Evolutionary conservation across 2,113 vertebrate species (phyloP).

Genomic region (Triplophysa siluroides): DNA sequence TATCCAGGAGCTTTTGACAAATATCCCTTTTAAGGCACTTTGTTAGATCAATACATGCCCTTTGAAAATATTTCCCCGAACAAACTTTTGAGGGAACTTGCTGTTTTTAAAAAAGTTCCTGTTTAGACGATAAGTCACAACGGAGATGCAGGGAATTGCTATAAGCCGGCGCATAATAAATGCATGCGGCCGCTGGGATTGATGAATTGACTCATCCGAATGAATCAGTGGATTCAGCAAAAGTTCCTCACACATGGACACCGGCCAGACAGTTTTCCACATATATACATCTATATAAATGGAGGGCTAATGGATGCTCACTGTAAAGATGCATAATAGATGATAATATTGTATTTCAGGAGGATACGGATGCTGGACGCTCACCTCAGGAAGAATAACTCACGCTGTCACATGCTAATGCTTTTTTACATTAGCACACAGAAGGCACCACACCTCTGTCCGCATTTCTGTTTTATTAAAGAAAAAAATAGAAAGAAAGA

Average conservation of each 20-base stretch:
- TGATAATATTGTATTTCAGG: constrained; percentile 56
- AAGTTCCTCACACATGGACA: constrained; percentile 9
- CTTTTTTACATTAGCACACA: constrained; percentile 57
- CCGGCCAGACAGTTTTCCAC: constrained; percentile 9
- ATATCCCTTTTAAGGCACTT: constrained; percentile 21
- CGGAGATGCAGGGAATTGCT: not conserved
- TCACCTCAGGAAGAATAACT: constrained; percentile 60
- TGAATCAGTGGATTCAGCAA: constrained; percentile 42
- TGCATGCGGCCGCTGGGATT: constrained; percentile 6
- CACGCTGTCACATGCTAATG: constrained; percentile 60
- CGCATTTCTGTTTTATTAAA: constrained; percentile 54
- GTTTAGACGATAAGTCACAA: not conserved
- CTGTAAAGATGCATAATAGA: constrained; percentile 63
- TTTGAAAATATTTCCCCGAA: constrained; percentile 15
- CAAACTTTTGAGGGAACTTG: constrained; percentile 20
- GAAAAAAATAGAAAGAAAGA: constrained; percentile 35
- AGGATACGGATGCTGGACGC: constrained; percentile 49
- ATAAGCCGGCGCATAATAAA: not conserved
- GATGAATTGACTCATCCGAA: constrained; percentile 37
- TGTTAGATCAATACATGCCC: constrained; percentile 25
- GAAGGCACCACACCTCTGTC: constrained; percentile 57
- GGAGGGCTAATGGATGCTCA: constrained; percentile 40
- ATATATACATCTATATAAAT: constrained; percentile 43
- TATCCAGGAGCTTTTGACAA: constrained; percentile 29
- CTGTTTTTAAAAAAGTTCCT: constrained; percentile 12